Evolutionary conservation across 23 tunicate genomes (phyloP).

Genomic region (Styela plicata): DNA sequence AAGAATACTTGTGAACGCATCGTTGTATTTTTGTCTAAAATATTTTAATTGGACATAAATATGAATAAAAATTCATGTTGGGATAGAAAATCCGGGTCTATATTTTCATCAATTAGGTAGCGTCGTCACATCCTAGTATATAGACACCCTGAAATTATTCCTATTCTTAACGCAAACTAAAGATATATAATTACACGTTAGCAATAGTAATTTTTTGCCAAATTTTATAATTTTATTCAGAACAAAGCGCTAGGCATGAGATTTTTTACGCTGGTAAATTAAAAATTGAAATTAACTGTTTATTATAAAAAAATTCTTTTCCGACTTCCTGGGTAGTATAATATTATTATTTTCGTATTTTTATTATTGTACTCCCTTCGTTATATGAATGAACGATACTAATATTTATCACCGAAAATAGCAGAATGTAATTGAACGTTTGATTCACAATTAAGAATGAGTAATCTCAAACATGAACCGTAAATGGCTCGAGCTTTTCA

Average conservation of each 20-base stretch:
- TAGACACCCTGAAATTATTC: neutral
- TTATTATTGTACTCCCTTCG: neutral
- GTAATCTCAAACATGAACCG: neutral
- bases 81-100: neutral
- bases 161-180: neutral
- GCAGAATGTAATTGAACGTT: neutral
- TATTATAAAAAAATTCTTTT: neutral
- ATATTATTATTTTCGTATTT: too few species aligned
- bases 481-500: neutral
- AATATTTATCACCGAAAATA: neutral
- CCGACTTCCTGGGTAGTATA: neutral
- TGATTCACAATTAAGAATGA: too few species aligned
- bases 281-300: too few species aligned
- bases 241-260: neutral
- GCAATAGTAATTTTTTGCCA: neutral
- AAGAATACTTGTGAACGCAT: too few species aligned
- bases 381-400: neutral
- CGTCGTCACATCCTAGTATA: neutral
- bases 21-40: too few species aligned
- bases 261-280: too few species aligned
- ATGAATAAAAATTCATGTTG: too few species aligned
- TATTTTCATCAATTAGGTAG: neutral
- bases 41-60: too few species aligned
- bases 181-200: neutral
- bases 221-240: neutral